Conservation (phyloP, 2,113 vertebrate species). For the Apodemus sylvaticus region DNA sequence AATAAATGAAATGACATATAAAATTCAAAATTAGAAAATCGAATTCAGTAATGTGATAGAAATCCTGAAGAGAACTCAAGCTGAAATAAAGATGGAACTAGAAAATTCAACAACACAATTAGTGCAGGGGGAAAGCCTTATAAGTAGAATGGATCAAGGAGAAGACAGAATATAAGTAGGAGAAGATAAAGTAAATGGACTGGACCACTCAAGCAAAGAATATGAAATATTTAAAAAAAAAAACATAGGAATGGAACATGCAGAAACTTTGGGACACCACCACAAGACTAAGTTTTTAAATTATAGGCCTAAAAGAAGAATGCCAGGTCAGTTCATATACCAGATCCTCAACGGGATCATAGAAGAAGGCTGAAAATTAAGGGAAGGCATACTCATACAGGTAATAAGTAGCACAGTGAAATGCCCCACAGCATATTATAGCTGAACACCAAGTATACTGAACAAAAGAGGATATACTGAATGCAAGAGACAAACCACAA, state of each 20-base stretch:
- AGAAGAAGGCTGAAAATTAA: background rate
- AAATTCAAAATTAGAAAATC: too few species aligned
- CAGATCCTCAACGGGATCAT: background rate
- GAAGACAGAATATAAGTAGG: too few species aligned
- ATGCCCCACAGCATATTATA: background rate
- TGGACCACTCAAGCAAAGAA: background rate
- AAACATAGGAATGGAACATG: background rate
- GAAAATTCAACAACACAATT: too few species aligned
- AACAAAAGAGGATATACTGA: background rate
- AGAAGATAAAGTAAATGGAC: background rate
- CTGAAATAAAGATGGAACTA: too few species aligned
- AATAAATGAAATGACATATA: too few species aligned
- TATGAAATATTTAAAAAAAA: background rate
- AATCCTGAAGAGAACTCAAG: too few species aligned
- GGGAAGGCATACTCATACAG: too few species aligned
- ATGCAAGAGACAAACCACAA: background rate
- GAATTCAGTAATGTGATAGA: too few species aligned
- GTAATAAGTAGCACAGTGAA: background rate
- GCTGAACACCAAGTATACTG: background rate
- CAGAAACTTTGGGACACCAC: background rate
- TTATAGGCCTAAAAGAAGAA: background rate
- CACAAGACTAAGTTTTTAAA: background rate
- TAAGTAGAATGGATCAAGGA: too few species aligned
- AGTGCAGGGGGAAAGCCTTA: too few species aligned
- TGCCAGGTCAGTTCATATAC: background rate